These are phyloP conservation scores for Pelobates fuscus DNA, from an alignment of 2,113 vertebrate genomes.

Conservation along the genomic window DNA sequence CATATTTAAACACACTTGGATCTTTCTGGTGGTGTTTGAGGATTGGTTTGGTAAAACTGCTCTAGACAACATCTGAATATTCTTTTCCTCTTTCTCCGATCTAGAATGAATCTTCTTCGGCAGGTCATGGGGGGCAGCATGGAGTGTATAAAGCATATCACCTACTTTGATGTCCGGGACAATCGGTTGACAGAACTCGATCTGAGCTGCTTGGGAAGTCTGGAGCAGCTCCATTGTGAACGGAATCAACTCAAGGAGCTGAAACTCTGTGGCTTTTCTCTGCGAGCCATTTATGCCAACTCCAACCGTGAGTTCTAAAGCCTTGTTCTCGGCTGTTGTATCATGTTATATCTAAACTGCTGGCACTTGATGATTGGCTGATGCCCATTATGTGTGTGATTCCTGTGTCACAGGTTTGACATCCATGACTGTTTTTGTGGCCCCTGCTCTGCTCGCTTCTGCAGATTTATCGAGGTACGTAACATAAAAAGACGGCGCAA, in stretches of 20 bases:
- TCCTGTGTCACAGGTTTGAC: slow-evolving; percentile 75
- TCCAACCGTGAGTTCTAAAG: slow-evolving; percentile 80
- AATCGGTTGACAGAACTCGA: slow-evolving; percentile 83
- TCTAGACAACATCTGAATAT: too few relatives aligned
- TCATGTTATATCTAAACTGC: not conserved
- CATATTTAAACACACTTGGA: too few relatives aligned
- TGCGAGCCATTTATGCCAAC: slow-evolving; percentile 80
- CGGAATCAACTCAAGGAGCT: slow-evolving; percentile 84
- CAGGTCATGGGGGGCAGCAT: slow-evolving; percentile 69
- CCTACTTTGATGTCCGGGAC: slow-evolving; percentile 87
- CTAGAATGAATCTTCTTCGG: slow-evolving; percentile 85
- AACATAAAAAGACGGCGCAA: not conserved
- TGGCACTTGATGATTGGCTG: not conserved
- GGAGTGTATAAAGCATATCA: slow-evolving; percentile 80
- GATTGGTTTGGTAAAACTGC: too few relatives aligned
- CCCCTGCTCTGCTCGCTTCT: slow-evolving; percentile 82
- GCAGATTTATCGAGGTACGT: slow-evolving; percentile 92
- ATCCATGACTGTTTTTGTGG: slow-evolving; percentile 84
- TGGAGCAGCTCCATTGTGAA: slow-evolving; percentile 91
- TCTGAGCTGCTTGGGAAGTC: slow-evolving; percentile 79
- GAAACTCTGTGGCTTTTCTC: slow-evolving; percentile 82
- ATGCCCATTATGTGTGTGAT: not conserved
- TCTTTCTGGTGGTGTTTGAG: too few relatives aligned
- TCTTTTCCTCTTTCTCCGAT: slow-evolving; percentile 15
- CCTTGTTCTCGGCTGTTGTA: not conserved